Evolutionary conservation across 2,888 invertebrate genomes (phyloP).

Genomic region (Diarsia rubi): DNA sequence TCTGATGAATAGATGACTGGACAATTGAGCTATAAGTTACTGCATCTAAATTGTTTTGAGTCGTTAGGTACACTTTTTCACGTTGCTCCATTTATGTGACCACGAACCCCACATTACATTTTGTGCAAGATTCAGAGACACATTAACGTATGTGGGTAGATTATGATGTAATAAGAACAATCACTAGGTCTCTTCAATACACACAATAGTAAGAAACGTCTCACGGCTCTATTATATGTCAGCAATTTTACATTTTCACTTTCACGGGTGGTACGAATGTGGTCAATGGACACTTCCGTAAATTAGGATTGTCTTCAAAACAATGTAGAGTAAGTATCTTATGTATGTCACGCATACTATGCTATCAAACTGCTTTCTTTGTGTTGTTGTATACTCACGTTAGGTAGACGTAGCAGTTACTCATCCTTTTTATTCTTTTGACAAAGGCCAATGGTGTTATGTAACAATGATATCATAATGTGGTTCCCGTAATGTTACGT

Average conservation of each 20-base stretch:
- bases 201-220: slow-evolving; percentile 82
- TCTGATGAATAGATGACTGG: no score
- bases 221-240: slow-evolving; percentile 81
- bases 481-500: slow-evolving; percentile 67
- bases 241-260: slow-evolving; percentile 84
- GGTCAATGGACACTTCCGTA: slow-evolving; percentile 74
- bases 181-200: slow-evolving; percentile 65
- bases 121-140: slow-evolving; percentile 49
- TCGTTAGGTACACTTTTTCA: slow-evolving; percentile 19
- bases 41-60: neutral
- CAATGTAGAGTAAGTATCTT: slow-evolving; percentile 49
- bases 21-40: neutral
- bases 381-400: slow-evolving; percentile 12
- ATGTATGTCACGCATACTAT: slow-evolving; percentile 47
- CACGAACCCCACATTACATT: slow-evolving; percentile 40
- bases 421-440: slow-evolving; percentile 68
- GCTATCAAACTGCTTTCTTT: slow-evolving; percentile 32
- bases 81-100: slow-evolving; percentile 32
- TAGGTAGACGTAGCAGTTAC: slow-evolving; percentile 25
- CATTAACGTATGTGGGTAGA: slow-evolving; percentile 64
- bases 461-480: slow-evolving; percentile 67
- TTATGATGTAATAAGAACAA: slow-evolving; percentile 74
- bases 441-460: slow-evolving; percentile 64
- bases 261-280: slow-evolving; percentile 75
- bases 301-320: slow-evolving; percentile 67